These are phyloP conservation scores for Galagoides demidoff DNA, from an alignment of 2,797 vertebrate genomes.

Conservation along the genomic window DNA sequence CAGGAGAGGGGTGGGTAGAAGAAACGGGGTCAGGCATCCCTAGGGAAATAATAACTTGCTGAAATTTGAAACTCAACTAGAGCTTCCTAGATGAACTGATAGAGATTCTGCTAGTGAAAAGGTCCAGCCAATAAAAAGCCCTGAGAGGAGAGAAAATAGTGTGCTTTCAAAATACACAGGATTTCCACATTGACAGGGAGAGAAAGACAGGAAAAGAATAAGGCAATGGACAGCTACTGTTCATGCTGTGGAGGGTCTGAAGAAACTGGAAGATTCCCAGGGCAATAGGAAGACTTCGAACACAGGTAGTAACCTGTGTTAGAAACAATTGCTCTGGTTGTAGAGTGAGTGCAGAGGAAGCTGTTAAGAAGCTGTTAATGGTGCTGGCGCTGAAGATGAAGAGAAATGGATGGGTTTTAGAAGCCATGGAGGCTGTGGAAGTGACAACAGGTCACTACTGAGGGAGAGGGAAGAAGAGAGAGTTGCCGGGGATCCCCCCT, in stretches of 20 bases:
- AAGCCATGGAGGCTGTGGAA: not conserved
- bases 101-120: not conserved
- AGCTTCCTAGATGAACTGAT: not conserved
- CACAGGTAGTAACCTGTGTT: not conserved
- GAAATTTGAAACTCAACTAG: not conserved
- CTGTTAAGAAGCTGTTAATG: not conserved
- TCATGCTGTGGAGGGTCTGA: too few species aligned
- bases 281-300: rapidly evolving
- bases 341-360: not conserved
- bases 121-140: not conserved
- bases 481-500: too few species aligned
- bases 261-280: not conserved
- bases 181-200: not conserved
- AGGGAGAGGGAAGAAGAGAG: not conserved
- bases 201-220: not conserved
- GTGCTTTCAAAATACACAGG: not conserved
- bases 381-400: not conserved
- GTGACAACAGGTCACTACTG: not conserved
- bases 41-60: not conserved
- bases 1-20: too few species aligned
- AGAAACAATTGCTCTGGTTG: not conserved
- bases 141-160: not conserved
- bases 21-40: not conserved
- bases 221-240: not conserved
- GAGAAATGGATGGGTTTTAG: not conserved